A percentile compares a stretch with the other conserved stretches of the same genome.
phyloP scores from a whole-genome alignment of 2,797 vertebrate genomes.

The Lemur catta region DNA sequence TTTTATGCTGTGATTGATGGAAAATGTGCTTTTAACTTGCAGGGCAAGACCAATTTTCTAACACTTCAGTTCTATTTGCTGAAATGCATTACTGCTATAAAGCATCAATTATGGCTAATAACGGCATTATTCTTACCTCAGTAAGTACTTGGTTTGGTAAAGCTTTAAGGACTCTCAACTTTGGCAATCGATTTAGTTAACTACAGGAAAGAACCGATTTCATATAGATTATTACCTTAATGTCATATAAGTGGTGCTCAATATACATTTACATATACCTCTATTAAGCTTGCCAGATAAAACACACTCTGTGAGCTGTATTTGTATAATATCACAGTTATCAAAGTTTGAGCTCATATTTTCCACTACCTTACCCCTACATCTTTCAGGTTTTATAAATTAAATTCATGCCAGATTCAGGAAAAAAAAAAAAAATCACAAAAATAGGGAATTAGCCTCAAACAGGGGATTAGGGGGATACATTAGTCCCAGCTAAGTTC shows the following conservation, averaged over 20 bases:
- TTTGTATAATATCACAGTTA: constrained; percentile 20
- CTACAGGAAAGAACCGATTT: constrained; percentile 61
- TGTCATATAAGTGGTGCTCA: constrained; percentile 60
- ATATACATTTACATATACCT: not conserved
- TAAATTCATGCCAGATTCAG: not conserved
- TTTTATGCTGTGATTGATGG: constrained; percentile 56
- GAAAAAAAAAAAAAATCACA: not conserved
- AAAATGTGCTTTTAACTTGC: constrained; percentile 25
- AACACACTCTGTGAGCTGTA: not conserved
- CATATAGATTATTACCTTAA: constrained; percentile 71
- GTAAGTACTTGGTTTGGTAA: constrained; percentile 67
- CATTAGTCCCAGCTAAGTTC: not conserved
- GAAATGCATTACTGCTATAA: constrained; percentile 44
- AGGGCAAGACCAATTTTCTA: constrained; percentile 55
- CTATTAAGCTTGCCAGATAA: constrained; percentile 59
- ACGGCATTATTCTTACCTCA: constrained; percentile 54
- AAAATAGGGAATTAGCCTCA: not conserved
- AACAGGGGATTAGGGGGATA: not conserved
- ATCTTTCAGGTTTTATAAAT: not conserved
- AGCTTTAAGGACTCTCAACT: constrained; percentile 70
- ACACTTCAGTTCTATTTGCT: constrained; percentile 64
- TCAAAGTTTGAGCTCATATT: constrained; percentile 40
- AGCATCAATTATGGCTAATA: constrained; percentile 54
- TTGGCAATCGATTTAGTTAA: constrained; percentile 71
- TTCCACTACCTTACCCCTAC: not conserved